These are phyloP conservation scores for Margarornis squamiger DNA, from an alignment of 2,797 vertebrate genomes.

Conservation along the genomic window DNA sequence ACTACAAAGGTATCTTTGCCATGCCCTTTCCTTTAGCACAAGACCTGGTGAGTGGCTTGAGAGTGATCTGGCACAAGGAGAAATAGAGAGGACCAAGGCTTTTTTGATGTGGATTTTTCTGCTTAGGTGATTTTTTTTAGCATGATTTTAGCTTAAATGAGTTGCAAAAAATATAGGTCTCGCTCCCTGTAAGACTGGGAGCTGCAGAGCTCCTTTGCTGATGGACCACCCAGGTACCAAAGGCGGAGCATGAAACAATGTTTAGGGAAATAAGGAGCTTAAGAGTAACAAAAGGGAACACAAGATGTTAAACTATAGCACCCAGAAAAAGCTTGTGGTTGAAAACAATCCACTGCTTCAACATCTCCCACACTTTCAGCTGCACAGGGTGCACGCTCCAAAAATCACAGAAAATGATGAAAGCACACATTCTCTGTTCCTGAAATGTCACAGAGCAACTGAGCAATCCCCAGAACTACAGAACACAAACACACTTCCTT, in stretches of 20 bases:
- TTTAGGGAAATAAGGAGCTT: not conserved
- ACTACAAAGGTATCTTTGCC: not conserved
- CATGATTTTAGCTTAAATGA: not conserved
- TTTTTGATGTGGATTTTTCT: not conserved
- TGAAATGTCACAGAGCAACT: not conserved
- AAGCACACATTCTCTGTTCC: not conserved
- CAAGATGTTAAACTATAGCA: not conserved
- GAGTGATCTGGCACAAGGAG: not conserved
- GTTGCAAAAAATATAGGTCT: not conserved
- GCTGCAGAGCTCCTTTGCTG: not conserved
- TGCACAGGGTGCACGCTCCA: accelerated
- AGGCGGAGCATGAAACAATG: too few relatives aligned
- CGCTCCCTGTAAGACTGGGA: not conserved
- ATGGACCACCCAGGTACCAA: not conserved
- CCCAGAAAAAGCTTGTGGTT: not conserved
- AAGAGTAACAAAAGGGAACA: not conserved
- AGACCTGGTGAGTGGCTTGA: not conserved
- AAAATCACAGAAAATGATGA: not conserved
- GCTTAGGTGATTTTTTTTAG: not conserved
- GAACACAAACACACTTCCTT: not conserved
- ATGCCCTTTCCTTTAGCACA: not conserved
- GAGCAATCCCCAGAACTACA: not conserved
- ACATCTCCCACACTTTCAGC: not conserved
- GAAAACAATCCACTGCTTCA: not conserved
- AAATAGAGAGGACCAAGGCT: accelerated